phyloP scores from a whole-genome alignment of 2,888 invertebrate species.

The Cremastinae sp. region DNA sequence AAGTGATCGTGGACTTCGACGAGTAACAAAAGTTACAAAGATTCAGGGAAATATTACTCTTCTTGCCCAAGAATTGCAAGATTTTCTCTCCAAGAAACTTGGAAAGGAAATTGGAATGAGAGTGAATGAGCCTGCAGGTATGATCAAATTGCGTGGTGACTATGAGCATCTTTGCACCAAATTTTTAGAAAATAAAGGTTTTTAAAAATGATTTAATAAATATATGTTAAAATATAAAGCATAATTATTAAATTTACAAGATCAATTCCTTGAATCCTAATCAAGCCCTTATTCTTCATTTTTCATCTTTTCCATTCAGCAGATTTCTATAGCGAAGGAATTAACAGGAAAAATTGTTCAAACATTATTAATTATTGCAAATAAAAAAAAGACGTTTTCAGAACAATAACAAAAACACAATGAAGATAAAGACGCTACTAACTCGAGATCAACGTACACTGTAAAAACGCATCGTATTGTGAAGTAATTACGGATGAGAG shows the following conservation, averaged over 20 bases:
- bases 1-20: slow-evolving; percentile 83
- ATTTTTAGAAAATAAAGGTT: slow-evolving; percentile 88
- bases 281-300: neutral
- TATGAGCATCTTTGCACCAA: slow-evolving; percentile 85
- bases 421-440: slow-evolving; percentile 13
- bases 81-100: slow-evolving; percentile 83
- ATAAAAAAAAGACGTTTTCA: slow-evolving; percentile 35
- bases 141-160: slow-evolving; percentile 89
- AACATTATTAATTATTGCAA: slow-evolving; percentile 45
- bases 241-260: slow-evolving; percentile 46
- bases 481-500: slow-evolving; percentile 36
- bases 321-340: slow-evolving; percentile 15
- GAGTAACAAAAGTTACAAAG: slow-evolving; percentile 85
- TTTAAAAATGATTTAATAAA: slow-evolving; percentile 82
- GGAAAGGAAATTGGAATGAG: slow-evolving; percentile 83
- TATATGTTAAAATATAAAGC: slow-evolving; percentile 52
- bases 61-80: slow-evolving; percentile 86
- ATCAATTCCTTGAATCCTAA: neutral
- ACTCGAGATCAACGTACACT: slow-evolving; percentile 22
- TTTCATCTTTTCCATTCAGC: neutral
- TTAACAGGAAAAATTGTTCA: slow-evolving; percentile 9
- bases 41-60: slow-evolving; percentile 94
- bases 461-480: slow-evolving; percentile 9
- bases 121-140: slow-evolving; percentile 88
- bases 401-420: slow-evolving; percentile 34